Base-by-base conservation (phyloP, 2,888 invertebrate species). In the Scaptomyza flava region DNA sequence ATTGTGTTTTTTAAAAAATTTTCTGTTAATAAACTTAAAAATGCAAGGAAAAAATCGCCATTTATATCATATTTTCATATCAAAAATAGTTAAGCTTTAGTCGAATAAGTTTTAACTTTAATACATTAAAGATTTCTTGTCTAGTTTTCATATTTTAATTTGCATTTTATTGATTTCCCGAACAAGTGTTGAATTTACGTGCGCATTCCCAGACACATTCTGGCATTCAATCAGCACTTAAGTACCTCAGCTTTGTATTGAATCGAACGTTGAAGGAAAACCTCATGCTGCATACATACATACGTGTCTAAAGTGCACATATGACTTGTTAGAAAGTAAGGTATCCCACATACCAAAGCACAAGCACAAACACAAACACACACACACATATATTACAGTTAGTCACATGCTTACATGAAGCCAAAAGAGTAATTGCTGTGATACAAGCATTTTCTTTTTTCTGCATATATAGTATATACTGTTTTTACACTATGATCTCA, bases 341-440 rank as follows among this genome's bases (percentile, higher is more conserved):
- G 36, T 14, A 14, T 38, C 0, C 14, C 33, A 43, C 12, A 6
- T 20, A 27, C 11, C 30, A 9, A 30, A 30, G 12, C 31, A 46
- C 33, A 38, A 45, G 60, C 33, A 14, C 46, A 12, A 17, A 31
- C 6, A 46, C 14, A 14, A n/a, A 30, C 30, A 43, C 30, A 34
- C 52, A 67, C 30, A 30, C 6, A 30, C 3, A 30, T 8, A 42
- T 42, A 36, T 43, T 41, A 43, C 11, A 30, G 52, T 54, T 45
- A 33, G 23, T 20, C 43, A 48, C 53, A 57, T 38, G 17, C 33
- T 14, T 8, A 38, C 33, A 43, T 33, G 31, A 56, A 62, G 69
- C 43, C 20, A 43, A 42, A 34, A 43, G 30, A 75, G 58, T 75
- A 74, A 63, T 68, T 47, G 58, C 58, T 46, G 45, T 43, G 30